Evolutionary conservation across 1,140 invertebrate species (phyloP).

Genomic region (Aphaenogaster floridana): DNA sequence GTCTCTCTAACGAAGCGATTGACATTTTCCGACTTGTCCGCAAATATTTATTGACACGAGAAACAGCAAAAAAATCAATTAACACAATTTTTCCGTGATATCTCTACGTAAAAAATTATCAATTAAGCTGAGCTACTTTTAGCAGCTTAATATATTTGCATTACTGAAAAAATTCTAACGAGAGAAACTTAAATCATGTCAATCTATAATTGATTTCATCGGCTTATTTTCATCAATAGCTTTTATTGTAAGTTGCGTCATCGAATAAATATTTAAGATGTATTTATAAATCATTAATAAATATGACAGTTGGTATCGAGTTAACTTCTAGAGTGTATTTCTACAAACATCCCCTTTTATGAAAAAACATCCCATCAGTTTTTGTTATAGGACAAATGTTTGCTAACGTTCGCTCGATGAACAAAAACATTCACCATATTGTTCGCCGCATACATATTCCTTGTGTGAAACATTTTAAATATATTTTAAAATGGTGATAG

Average conservation of each 20-base stretch:
- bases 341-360: neutral
- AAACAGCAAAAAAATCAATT: neutral
- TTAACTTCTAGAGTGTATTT: neutral
- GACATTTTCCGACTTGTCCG: neutral
- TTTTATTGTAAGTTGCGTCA: neutral
- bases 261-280: neutral
- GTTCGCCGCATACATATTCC: neutral
- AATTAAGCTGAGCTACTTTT: neutral
- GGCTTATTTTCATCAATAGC: neutral
- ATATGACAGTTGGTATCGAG: neutral
- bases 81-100: neutral
- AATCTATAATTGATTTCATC: neutral
- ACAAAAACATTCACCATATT: constrained; percentile 4
- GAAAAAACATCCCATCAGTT: neutral
- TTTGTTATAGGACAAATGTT: constrained; percentile 26
- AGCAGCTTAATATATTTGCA: neutral
- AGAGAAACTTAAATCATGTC: neutral
- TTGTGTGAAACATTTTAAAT: neutral
- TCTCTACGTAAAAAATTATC: neutral
- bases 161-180: neutral
- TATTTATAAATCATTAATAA: neutral
- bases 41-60: neutral
- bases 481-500: neutral
- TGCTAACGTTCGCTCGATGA: neutral
- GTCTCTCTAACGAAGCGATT: neutral